Conservation (phyloP, 2,797 vertebrate species). For the Poecilia picta region DNA sequence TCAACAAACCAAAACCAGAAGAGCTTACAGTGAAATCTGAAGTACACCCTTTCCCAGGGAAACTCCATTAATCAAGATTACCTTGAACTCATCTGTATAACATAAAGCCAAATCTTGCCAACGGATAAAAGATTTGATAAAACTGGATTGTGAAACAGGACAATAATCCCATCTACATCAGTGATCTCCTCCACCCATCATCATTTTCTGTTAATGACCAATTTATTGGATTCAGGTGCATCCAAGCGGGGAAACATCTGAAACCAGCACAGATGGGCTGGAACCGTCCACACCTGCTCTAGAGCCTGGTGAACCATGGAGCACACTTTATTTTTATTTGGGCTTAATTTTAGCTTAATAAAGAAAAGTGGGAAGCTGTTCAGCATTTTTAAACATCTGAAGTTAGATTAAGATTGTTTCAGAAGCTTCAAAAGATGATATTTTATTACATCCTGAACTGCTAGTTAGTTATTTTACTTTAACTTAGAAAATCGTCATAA, state of each 20-base stretch:
- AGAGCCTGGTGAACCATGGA: not conserved
- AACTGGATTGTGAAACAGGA: not conserved
- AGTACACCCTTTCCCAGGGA: not conserved
- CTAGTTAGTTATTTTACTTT: not conserved
- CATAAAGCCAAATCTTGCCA: not conserved
- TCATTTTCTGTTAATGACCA: not conserved
- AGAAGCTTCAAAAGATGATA: not conserved
- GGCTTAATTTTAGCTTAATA: not conserved
- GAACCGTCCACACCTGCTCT: not conserved
- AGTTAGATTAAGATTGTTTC: not conserved
- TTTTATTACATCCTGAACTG: not conserved
- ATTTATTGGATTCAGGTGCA: not conserved
- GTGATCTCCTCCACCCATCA: not conserved
- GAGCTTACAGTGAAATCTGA: not conserved
- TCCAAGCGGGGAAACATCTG: not conserved
- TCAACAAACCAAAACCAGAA: not conserved
- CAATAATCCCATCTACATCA: not conserved
- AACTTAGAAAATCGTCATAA: not conserved
- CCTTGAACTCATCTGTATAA: not conserved
- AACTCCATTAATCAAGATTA: not conserved
- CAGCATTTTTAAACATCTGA: not conserved
- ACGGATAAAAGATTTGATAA: not conserved
- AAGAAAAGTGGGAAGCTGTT: not conserved
- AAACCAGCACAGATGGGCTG: not conserved
- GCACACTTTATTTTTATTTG: not conserved